These are phyloP conservation scores for Byasa hedistus DNA, from an alignment of 2,888 invertebrate genomes.

Conservation along the genomic window DNA sequence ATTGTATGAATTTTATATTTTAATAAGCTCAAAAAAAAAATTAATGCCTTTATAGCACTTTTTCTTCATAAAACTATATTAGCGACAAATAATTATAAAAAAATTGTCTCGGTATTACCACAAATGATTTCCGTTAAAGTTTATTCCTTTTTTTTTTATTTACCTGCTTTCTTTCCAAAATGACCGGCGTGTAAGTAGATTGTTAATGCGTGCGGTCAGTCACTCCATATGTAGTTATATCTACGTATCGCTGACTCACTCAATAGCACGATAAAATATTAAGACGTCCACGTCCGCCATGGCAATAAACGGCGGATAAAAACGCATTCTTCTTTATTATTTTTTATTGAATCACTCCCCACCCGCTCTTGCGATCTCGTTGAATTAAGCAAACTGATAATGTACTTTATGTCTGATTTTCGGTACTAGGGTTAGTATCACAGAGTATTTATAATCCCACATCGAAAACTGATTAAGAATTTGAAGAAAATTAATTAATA, in stretches of 20 bases:
- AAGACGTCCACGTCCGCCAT: conserved; percentile 23
- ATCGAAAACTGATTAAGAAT: neutral
- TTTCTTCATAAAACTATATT: too few relatives aligned
- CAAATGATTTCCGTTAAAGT: too few relatives aligned
- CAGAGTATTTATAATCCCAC: neutral
- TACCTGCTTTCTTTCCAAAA: neutral
- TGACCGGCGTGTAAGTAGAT: neutral
- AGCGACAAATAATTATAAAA: too few relatives aligned
- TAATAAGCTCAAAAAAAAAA: too few relatives aligned
- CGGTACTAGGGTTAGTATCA: neutral
- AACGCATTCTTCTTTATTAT: conserved; percentile 21
- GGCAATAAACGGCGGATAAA: conserved; percentile 23
- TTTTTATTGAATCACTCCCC: conserved; percentile 14
- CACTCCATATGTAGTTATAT: conserved; percentile 10
- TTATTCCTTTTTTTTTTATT: too few relatives aligned
- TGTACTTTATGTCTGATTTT: neutral
- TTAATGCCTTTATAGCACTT: too few relatives aligned
- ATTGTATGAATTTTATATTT: too few relatives aligned
- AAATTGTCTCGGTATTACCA: too few relatives aligned
- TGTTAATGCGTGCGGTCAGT: conserved; percentile 19
- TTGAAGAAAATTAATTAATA: neutral
- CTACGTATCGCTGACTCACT: conserved; percentile 20
- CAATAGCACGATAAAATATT: conserved; percentile 24
- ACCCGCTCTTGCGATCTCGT: neutral
- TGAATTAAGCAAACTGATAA: neutral